phyloP scores from a whole-genome alignment of 2,888 invertebrate species.

The Rhingia campestris region DNA sequence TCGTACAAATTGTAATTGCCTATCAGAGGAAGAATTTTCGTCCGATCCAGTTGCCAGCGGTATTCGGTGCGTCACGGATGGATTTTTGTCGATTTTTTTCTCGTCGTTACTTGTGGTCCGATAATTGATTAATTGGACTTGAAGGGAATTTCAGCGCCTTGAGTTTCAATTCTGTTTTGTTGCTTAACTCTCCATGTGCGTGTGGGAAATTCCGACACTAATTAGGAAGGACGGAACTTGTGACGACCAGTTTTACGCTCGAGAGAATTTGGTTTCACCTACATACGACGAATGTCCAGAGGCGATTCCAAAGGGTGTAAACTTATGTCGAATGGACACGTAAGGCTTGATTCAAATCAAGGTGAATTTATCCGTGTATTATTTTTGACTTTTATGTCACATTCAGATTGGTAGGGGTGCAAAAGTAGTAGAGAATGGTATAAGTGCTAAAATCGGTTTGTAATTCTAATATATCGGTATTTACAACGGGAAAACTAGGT shows the following conservation, averaged over 20 bases:
- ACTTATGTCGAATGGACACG: no score
- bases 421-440: no score
- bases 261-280: background rate
- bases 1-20: constrained; percentile 44
- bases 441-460: no score
- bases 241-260: constrained; percentile 19
- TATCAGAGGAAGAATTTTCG: constrained; percentile 27
- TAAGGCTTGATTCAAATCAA: no score
- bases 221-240: constrained; percentile 24
- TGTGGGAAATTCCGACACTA: constrained; percentile 44
- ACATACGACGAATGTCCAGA: background rate
- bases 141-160: constrained; percentile 26
- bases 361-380: no score
- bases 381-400: no score
- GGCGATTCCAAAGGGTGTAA: background rate
- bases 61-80: constrained; percentile 51
- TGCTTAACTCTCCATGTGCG: constrained; percentile 14
- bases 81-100: constrained; percentile 30
- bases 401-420: no score
- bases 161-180: background rate
- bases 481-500: no score
- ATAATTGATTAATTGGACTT: constrained; percentile 66
- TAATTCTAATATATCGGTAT: no score
- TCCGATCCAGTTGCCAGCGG: constrained; percentile 9
- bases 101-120: constrained; percentile 41